Percentiles rank a stretch among this genome's conserved stretches.
phyloP scores from a whole-genome alignment of 2,113 vertebrate species.

The Rhegmatorhina hoffmannsi region DNA sequence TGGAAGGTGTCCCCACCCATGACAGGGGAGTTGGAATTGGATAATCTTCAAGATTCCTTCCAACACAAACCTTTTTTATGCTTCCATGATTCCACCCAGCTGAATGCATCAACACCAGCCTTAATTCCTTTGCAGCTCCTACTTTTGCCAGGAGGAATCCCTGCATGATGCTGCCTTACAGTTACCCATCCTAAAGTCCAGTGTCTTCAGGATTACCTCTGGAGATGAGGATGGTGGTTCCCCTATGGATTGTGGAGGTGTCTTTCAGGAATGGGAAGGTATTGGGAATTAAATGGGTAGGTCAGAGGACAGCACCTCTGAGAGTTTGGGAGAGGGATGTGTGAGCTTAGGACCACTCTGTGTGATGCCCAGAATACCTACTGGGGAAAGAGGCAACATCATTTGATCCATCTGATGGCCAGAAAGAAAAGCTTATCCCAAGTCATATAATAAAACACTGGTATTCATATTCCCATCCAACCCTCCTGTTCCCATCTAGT shows the following conservation, averaged over 20 bases:
- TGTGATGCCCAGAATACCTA: not conserved
- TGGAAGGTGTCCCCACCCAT: not conserved
- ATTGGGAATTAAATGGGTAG: not conserved
- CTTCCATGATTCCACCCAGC: not conserved
- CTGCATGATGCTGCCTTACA: fast-evolving
- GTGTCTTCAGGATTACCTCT: not conserved
- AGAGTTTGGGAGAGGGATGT: not conserved
- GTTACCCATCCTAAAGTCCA: not conserved
- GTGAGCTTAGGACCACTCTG: not conserved
- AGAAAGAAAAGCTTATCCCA: not conserved
- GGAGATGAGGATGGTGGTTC: not conserved
- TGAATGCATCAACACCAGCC: not conserved
- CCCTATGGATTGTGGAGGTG: not conserved
- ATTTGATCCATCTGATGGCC: not conserved
- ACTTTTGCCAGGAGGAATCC: not conserved
- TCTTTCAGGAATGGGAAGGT: not conserved
- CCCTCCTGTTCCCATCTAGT: not conserved
- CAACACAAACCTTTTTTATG: not conserved
- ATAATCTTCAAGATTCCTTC: not conserved
- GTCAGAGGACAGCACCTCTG: not conserved
- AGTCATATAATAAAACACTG: not conserved
- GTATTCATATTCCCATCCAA: not conserved
- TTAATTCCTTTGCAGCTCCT: not conserved
- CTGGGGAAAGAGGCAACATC: not conserved
- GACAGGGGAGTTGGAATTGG: not conserved